These are phyloP conservation scores for Chymomyza procnemis DNA, from an alignment of 2,888 invertebrate species.

Conservation along the genomic window DNA sequence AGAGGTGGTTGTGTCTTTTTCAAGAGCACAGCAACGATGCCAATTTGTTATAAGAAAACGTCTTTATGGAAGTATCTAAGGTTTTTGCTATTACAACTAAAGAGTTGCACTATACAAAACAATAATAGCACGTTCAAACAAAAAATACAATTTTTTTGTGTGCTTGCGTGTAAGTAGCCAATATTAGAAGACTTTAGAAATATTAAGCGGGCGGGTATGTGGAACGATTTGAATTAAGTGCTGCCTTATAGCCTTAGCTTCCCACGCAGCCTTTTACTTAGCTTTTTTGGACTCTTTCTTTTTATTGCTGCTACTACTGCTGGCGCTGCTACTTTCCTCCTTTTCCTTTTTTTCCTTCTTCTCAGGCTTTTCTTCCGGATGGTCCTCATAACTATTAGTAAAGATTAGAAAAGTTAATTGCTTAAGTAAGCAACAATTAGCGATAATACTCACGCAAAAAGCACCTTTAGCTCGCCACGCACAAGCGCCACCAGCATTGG, in stretches of 20 bases:
- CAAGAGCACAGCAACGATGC: slow-evolving; percentile 42
- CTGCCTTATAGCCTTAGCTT: not conserved
- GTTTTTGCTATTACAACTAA: not conserved
- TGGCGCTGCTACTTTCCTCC: slow-evolving; percentile 49
- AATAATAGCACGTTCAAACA: not conserved
- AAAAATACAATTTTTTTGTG: not conserved
- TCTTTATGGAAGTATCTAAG: slow-evolving; percentile 41
- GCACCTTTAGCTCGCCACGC: slow-evolving; percentile 91
- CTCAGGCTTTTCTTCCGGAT: slow-evolving; percentile 80
- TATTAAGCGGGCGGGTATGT: not conserved
- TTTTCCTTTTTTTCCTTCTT: slow-evolving; percentile 76
- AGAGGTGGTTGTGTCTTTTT: slow-evolving; percentile 48
- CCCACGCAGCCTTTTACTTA: slow-evolving; percentile 64
- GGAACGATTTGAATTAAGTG: not conserved
- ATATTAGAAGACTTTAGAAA: slow-evolving; percentile 37
- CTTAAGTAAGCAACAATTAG: not conserved
- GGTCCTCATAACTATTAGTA: slow-evolving; percentile 83
- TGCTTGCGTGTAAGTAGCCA: not conserved
- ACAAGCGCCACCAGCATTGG: slow-evolving; percentile 92
- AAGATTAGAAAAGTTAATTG: not conserved
- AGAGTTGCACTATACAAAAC: not conserved
- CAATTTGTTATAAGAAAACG: slow-evolving; percentile 33
- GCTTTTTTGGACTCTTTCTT: slow-evolving; percentile 77
- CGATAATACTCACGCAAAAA: slow-evolving; percentile 88
- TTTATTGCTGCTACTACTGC: slow-evolving; percentile 67